Evolutionary conservation across 2,888 invertebrate genomes (phyloP).

Genomic region (Glyphotaelius pellucidus): DNA sequence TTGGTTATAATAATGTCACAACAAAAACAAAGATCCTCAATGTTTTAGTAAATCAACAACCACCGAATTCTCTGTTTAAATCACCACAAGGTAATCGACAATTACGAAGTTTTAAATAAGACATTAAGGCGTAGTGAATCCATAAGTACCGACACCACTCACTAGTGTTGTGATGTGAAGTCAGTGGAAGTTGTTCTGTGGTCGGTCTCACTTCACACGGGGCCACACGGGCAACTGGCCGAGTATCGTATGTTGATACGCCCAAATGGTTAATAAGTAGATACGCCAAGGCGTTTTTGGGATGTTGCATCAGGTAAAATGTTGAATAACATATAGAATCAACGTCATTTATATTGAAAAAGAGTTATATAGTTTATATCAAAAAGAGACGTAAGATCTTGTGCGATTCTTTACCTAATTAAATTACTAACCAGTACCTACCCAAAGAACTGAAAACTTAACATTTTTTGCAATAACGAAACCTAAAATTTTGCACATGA

Average conservation of each 20-base stretch:
- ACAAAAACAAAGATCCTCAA: no score
- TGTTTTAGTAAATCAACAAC: no score
- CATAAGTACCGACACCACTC: not conserved
- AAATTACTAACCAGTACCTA: no score
- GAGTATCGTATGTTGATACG: not conserved
- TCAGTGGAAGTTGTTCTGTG: not conserved
- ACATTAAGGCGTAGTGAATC: not conserved
- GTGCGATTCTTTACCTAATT: no score
- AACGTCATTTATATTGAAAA: not conserved
- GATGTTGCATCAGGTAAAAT: not conserved
- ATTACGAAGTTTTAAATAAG: not conserved
- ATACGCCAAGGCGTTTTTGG: not conserved
- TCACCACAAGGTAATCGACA: not conserved
- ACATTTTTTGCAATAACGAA: no score
- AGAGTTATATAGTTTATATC: no score
- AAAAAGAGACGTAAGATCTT: no score
- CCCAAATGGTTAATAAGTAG: constrained; percentile 12
- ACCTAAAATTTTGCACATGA: no score
- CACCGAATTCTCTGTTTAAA: not conserved
- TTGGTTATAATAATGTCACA: no score
- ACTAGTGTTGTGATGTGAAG: not conserved
- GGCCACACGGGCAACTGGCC: constrained; percentile 1
- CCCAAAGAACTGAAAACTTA: no score
- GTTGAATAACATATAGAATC: not conserved
- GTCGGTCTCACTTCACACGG: constrained; percentile 15